Evolutionary conservation across 2,797 vertebrate genomes (phyloP).

Genomic region (Microctenopoma lineatum): DNA sequence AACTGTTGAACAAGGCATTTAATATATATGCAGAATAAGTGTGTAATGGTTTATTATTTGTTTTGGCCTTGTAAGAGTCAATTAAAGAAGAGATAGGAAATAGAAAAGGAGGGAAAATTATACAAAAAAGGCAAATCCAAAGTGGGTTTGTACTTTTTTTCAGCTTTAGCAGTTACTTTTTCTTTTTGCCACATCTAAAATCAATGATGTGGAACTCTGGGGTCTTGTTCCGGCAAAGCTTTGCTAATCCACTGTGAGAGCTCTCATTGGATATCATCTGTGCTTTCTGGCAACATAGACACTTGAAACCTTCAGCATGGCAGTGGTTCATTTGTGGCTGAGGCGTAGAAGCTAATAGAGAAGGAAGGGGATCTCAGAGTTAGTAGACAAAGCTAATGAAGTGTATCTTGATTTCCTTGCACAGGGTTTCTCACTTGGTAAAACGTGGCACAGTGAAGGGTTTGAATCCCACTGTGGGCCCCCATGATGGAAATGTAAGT

Average conservation of each 20-base stretch:
- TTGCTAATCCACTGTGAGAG: slow-evolving; percentile 37
- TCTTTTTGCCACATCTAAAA: slow-evolving; percentile 6
- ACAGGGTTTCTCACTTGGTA: slow-evolving; percentile 33
- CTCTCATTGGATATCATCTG: slow-evolving; percentile 44
- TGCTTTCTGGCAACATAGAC: slow-evolving; percentile 31
- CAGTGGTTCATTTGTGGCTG: slow-evolving; percentile 45
- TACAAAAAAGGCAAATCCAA: not conserved
- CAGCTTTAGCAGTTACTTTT: slow-evolving; percentile 9
- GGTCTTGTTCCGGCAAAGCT: slow-evolving; percentile 49
- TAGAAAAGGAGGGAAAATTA: not conserved
- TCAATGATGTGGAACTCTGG: slow-evolving; percentile 31
- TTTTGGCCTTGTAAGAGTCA: not conserved
- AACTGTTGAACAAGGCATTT: slow-evolving; percentile 20
- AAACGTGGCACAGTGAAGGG: slow-evolving; percentile 43
- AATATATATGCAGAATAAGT: not conserved
- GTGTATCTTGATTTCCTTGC: slow-evolving; percentile 46
- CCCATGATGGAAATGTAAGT: slow-evolving; percentile 25
- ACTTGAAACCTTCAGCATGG: slow-evolving; percentile 45
- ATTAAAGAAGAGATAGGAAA: not conserved
- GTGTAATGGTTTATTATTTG: not conserved
- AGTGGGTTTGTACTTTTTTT: not conserved
- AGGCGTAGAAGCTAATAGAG: slow-evolving; percentile 50
- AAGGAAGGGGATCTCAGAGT: slow-evolving; percentile 28
- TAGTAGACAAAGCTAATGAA: slow-evolving; percentile 61
- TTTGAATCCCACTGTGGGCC: slow-evolving; percentile 38